These are phyloP conservation scores for Paradisaea rubra DNA, from an alignment of 2,113 vertebrate species.

Conservation along the genomic window DNA sequence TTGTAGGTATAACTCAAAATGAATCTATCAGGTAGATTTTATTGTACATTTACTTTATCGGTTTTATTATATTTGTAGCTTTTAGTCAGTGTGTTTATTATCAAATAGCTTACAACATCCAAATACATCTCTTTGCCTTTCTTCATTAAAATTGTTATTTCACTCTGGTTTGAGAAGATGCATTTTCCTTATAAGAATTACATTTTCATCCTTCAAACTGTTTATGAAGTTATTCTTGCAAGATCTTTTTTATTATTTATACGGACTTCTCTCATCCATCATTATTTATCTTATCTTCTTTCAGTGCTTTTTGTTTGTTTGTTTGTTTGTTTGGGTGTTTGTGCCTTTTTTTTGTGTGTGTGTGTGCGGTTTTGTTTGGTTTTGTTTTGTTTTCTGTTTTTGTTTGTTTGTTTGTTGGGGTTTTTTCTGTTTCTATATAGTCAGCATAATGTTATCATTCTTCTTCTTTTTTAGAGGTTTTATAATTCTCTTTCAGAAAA, in stretches of 20 bases:
- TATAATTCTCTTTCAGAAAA: not conserved
- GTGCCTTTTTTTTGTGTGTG: not conserved
- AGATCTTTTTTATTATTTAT: not conserved
- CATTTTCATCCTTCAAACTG: not conserved
- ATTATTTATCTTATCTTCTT: not conserved
- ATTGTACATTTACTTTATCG: not conserved
- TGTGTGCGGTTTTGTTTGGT: not conserved
- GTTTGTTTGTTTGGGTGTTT: not conserved
- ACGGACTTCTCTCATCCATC: not conserved
- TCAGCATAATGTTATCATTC: not conserved
- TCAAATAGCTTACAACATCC: not conserved
- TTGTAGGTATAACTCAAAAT: not conserved
- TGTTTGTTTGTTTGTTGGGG: not conserved
- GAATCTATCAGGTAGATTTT: not conserved
- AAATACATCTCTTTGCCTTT: not conserved
- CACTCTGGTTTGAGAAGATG: not conserved
- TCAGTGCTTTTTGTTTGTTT: not conserved
- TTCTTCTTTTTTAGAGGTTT: not conserved
- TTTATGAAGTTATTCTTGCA: not conserved
- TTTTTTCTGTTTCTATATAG: not conserved
- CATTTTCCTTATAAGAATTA: not conserved
- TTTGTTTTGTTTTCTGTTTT: not conserved
- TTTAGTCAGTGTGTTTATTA: not conserved
- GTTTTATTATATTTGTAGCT: not conserved
- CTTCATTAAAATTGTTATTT: not conserved